Evolutionary conservation across 2,797 vertebrate species (phyloP), one percentile per base, ranked within the genome.

Genomic region (Spea hammondii): DNA sequence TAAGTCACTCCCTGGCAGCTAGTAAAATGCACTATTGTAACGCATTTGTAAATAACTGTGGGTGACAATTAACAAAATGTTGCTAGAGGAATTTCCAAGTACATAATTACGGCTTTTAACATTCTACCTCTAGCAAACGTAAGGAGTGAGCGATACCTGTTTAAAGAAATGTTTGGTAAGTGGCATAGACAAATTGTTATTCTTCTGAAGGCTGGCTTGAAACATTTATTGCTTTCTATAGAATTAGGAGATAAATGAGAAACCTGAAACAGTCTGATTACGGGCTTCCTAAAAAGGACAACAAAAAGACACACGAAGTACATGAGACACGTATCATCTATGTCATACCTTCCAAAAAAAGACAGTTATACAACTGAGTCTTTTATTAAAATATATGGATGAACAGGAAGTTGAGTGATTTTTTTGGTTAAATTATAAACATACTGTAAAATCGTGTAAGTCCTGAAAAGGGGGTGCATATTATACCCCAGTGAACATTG

Each of bases 21-120:
- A 84, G 83, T 81, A 92, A 93, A 90, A 92, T 89, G 86, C 76
- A 82, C 82, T 89, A 90, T 92, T 84, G 89, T 84, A 85, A 86
- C 88, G 89, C 83, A 88, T 76, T 83, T 87, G 88, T 88, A 91
- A 90, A 93, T 90, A 91, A 91, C 82, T 78, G 81, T 85, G 86
- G 83, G 85, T 89, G 83, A 91, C 72, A 92, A 93, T 90, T 90
- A 91, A 90, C 68, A 85, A 88, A 83, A 83, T 84, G 88, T 87
- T 90, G 13, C 72, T 70, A 50, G 69, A 79, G 82, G 77, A 68
- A 86, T 87, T 87, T 86, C 85, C 54, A 76, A 83, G 72, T 76
- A 81, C 65, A 79, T 86, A 89, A 89, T 85, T 85, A 79, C 71
- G 84, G 73, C 75, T 85, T 84, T 86, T 87, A 87, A 78, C 79